A percentile compares a stretch with the other conserved stretches of the same genome.
These are phyloP conservation scores for Dromococcyx pavoninus DNA, from an alignment of 2,797 vertebrate species.

Conservation along the genomic window DNA sequence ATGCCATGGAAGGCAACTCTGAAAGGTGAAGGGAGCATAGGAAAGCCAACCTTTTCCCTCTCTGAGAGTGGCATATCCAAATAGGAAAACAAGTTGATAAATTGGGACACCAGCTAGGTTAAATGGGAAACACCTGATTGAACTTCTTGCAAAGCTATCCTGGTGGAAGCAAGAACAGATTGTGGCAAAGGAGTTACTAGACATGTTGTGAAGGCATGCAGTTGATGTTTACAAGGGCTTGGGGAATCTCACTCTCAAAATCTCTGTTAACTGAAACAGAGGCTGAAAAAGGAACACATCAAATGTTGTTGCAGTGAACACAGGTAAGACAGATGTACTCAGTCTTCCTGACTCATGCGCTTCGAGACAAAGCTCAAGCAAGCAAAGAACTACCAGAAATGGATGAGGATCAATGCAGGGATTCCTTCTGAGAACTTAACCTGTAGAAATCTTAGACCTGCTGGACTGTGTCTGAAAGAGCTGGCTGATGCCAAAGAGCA, in stretches of 20 bases:
- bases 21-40: neutral
- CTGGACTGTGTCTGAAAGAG: neutral
- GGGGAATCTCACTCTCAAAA: neutral
- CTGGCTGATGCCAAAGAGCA: neutral
- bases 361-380: neutral
- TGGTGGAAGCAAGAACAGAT: neutral
- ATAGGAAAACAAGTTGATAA: neutral
- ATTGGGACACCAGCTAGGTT: neutral
- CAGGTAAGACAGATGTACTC: neutral
- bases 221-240: neutral
- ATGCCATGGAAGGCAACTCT: neutral
- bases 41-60: neutral
- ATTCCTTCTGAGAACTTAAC: neutral
- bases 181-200: neutral
- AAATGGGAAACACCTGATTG: neutral
- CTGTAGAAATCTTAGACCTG: neutral
- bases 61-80: neutral
- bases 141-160: neutral
- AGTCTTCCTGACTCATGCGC: rapidly evolving
- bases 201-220: neutral
- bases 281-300: neutral
- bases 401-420: neutral
- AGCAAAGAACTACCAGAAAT: neutral
- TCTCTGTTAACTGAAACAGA: neutral
- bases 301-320: neutral